Evolutionary conservation across 2,888 invertebrate genomes (phyloP), one percentile per base, ranked within the genome.

Genomic region (Acleris laterana): DNA sequence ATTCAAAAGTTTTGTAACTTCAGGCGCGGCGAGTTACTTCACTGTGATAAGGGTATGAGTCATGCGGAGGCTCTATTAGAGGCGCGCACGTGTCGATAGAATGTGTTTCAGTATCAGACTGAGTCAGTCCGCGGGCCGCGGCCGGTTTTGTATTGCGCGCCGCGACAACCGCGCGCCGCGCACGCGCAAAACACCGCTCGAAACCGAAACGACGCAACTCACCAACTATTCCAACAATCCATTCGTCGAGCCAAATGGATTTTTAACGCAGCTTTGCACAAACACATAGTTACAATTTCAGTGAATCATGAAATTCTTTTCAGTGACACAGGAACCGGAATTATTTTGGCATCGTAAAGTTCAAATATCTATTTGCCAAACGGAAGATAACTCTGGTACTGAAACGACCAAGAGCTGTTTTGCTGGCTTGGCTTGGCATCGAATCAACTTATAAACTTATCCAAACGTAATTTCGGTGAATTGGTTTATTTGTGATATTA

Each of bases 31-130:
- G 82, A 77, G 74, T 78, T 78, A 84, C 85, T 80, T 84, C 84
- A 86, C 85, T 77, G 76, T 89, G 89, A 92, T 90, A 89, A 91
- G 82, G 84, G 75, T 81, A 87, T 93, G 93, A 92, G 74, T 93
- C 92, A 92, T 87, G 68, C 67, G 75, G 74, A 81, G 79, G 79
- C 79, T 83, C 77, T 78, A 82, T 80, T 74, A 6, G 44, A 9
- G 76, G 78, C 78, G 80, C 83, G 83, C 77, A 84, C 89, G 90
- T 88, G 81, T 77, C 81, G 85, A 87, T 90, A 90, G 90, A 87
- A 84, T 90, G 92, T 86, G 88, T 87, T 79, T 87, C 90, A 51
- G 55, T 66, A 91, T 90, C 89, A 88, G 83, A 93, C 93, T 93
- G 92, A 92, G 88, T 89, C 87, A 89, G 87, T 84, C 81, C 78